Base-by-base conservation (phyloP, 1,140 invertebrate species). In the Dolichoris vasculosae region DNA sequence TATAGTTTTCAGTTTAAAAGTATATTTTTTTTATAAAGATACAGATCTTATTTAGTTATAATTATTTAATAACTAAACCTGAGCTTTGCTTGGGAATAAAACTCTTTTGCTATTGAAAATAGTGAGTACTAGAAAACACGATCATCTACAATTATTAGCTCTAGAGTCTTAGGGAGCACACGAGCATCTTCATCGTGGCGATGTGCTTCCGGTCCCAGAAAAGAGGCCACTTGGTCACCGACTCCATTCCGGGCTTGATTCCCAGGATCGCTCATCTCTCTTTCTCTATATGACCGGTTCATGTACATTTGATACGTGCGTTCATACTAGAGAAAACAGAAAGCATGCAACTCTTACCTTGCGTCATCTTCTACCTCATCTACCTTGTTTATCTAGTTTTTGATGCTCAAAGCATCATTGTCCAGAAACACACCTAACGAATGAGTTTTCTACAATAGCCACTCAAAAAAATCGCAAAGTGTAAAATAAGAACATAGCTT, bases 201-300 rank as follows among this genome's bases (percentile, higher is more conserved):
- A 73, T 26, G 64, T 17, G 63, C 76, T 79, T 84, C 83, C 77
- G 83, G 77, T 81, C 67, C 11, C 38, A 30, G 26, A 23, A 93
- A 92, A 88, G 92, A 93, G 93, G 93, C 86, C 91, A 93, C 93
- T 93, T 93, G 93, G 93, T 93, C 92, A 93, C 90, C 90, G 79
- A 89, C 91, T 92, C 90, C 90, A 89, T 90, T 91, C 88, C 89
- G 84, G 88, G 89, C 87, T 38, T 88, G 90, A 93, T 93, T 92
- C 92, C 89, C 90, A 90, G 91, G 92, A 93, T 67, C 71, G 80
- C 71, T 48, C 32, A 51, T 69, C 78, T 81, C 67, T 51, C 82
- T 46, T 46, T 78, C 75, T 84, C 30, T 90, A 90, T 90, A 89
- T 86, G 90, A 92, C 92, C 91, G 90, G 92, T 93, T 93, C 88